Conservation (phyloP, 2,797 vertebrate genomes). For the Melanogrammus aeglefinus region DNA sequence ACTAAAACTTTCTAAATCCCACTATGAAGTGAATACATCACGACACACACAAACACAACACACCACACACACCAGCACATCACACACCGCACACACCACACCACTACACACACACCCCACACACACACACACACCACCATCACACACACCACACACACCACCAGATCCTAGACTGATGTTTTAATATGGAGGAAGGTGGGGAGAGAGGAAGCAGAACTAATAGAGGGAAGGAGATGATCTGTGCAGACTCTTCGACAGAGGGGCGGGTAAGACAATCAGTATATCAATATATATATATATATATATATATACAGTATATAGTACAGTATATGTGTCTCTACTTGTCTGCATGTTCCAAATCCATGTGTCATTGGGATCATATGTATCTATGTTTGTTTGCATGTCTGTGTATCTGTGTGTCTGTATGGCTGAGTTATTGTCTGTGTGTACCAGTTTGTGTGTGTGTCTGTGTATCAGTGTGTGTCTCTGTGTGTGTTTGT, state of each 20-base stretch:
- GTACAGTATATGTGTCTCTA: background rate
- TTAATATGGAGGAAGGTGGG: constrained; percentile 40
- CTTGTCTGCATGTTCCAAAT: too few species aligned
- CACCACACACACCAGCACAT: too few species aligned
- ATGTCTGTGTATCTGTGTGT: background rate
- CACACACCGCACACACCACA: too few species aligned
- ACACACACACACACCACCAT: too few species aligned
- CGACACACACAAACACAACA: too few species aligned
- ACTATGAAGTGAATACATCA: constrained; percentile 46
- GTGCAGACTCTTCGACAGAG: constrained; percentile 29
- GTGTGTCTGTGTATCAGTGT: background rate
- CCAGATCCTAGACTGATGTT: constrained; percentile 43
- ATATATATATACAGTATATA: too few species aligned
- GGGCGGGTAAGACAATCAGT: constrained; percentile 6
- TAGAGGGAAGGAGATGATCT: constrained; percentile 23
- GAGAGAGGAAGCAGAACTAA: constrained; percentile 17
- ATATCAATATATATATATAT: too few species aligned
- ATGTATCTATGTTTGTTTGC: too few species aligned
- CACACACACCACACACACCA: constrained; percentile 29
- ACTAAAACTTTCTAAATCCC: constrained; percentile 41
- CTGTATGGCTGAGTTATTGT: background rate
- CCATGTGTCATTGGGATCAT: too few species aligned
- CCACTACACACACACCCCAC: background rate
- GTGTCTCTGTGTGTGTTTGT: background rate
- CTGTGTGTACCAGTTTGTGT: background rate